phyloP scores from a whole-genome alignment of 2,113 vertebrate genomes.

The Boulengerochromis microlepis region DNA sequence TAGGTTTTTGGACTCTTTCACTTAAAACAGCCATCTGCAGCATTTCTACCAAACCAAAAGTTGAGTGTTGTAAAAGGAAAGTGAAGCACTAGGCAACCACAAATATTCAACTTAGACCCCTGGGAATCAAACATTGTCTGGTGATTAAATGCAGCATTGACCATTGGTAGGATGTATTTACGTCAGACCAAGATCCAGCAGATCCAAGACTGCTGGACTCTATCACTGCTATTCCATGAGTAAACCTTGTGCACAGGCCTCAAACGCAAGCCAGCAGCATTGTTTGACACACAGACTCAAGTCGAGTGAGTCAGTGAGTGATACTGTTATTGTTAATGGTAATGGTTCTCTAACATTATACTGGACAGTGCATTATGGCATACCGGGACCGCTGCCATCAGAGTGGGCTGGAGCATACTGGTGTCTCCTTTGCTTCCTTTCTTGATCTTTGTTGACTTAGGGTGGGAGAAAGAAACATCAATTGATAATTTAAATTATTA shows the following conservation, averaged over 20 bases:
- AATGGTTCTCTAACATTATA: not conserved
- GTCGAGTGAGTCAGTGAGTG: not conserved
- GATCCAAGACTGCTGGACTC: not conserved
- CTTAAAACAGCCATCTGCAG: not conserved
- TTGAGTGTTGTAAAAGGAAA: not conserved
- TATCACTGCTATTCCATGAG: not conserved
- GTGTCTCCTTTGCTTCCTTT: conserved; percentile 92
- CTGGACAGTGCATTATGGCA: not conserved
- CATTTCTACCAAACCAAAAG: not conserved
- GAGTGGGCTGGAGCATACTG: conserved; percentile 82
- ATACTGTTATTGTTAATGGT: not conserved
- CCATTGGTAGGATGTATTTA: not conserved
- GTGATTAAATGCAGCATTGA: not conserved
- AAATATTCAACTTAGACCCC: not conserved
- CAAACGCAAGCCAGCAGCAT: not conserved
- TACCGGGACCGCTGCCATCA: conserved; percentile 96
- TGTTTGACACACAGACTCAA: not conserved
- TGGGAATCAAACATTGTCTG: not conserved
- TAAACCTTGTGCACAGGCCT: not conserved
- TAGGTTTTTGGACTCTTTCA: not conserved
- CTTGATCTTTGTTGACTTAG: conserved; percentile 96
- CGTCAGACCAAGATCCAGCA: not conserved
- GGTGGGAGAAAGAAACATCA: not conserved
- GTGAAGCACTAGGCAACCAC: not conserved
- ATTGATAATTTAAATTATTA: not conserved